These are phyloP conservation scores for Oryzias celebensis DNA, from an alignment of 2,113 vertebrate species.

Conservation along the genomic window DNA sequence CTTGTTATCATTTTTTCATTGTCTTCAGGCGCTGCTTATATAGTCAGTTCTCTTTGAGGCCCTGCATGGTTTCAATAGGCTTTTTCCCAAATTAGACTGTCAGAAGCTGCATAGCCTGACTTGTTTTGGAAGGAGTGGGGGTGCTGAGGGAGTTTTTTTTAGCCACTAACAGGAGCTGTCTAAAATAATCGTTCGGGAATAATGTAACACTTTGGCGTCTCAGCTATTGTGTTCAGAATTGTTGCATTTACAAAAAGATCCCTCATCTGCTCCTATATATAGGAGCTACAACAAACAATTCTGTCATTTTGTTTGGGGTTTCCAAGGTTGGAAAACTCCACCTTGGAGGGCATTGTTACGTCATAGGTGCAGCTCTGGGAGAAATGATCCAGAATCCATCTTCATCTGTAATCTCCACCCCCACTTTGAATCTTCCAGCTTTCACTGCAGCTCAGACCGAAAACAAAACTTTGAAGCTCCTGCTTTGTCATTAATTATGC, in stretches of 20 bases:
- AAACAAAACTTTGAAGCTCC: no score
- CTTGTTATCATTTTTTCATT: slow-evolving; percentile 6
- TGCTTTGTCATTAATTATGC: no score
- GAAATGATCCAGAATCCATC: no score
- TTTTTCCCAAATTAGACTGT: not conserved
- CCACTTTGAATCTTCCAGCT: no score
- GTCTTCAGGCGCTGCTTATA: not conserved
- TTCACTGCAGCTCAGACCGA: no score
- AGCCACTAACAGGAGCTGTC: slow-evolving; percentile 16
- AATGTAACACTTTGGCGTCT: slow-evolving; percentile 26
- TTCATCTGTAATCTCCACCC: no score
- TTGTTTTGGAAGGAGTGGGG: not conserved
- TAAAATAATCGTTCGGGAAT: slow-evolving; percentile 21
- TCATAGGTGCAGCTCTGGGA: no score
- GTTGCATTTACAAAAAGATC: slow-evolving; percentile 16
- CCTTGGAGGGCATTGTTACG: no score
- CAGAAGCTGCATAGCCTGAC: slow-evolving; percentile 3
- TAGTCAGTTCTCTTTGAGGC: slow-evolving; percentile 1
- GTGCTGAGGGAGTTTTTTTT: slow-evolving; percentile 2
- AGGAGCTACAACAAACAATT: no score
- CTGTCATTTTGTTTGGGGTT: no score
- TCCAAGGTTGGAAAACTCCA: no score
- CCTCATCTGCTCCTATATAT: not conserved
- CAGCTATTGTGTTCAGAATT: slow-evolving; percentile 1
- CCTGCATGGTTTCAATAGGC: slow-evolving; percentile 15